Evolutionary conservation across 2,888 invertebrate species (phyloP).

Genomic region (Ariolimax columbianus): DNA sequence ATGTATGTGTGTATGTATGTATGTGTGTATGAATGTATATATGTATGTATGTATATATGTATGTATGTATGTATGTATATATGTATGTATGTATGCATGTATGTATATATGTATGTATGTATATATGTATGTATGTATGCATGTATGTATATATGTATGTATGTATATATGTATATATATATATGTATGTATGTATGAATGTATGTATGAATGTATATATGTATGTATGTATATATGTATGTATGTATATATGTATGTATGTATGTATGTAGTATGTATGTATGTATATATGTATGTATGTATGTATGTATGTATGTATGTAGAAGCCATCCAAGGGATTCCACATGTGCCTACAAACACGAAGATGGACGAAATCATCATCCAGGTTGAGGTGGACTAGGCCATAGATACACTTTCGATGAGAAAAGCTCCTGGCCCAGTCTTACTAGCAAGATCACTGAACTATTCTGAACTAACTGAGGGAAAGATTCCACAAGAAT

Average conservation of each 20-base stretch:
- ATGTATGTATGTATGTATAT: not conserved
- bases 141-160: not conserved
- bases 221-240: not conserved
- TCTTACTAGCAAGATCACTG: too few relatives aligned
- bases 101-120: constrained; percentile 6
- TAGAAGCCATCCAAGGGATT: too few relatives aligned
- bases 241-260: not conserved
- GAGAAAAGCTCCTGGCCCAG: too few relatives aligned
- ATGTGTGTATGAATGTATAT: constrained; percentile 11
- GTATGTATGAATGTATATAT: not conserved
- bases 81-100: not conserved
- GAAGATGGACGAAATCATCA: too few relatives aligned
- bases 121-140: not conserved
- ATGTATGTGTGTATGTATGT: constrained; percentile 20
- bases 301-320: not conserved
- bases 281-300: not conserved
- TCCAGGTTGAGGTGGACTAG: too few relatives aligned
- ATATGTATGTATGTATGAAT: not conserved
- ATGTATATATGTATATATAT: not conserved
- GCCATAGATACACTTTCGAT: too few relatives aligned
- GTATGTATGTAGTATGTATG: not conserved
- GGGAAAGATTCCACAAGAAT: too few relatives aligned
- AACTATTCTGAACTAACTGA: too few relatives aligned
- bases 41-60: not conserved
- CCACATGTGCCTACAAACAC: too few relatives aligned